Evolutionary conservation across 37 sponge, comb jelly and placozoan genomes (phyloP).

Genomic region (Halisarca cf. caerulea): DNA sequence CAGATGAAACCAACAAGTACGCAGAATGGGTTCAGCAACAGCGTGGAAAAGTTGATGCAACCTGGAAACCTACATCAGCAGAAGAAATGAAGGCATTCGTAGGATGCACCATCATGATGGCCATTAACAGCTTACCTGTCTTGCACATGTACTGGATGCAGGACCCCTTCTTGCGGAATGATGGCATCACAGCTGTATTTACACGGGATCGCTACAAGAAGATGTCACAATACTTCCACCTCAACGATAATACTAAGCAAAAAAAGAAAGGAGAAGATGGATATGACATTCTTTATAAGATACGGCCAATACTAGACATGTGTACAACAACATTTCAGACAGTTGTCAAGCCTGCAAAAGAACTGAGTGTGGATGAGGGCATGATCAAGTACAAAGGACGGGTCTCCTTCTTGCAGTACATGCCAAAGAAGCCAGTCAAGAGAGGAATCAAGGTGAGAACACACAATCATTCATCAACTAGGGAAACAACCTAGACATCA

Average conservation of each 20-base stretch:
- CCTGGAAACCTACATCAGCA: neutral
- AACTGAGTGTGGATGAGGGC: conserved; percentile 25
- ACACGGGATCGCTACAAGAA: neutral
- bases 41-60: neutral
- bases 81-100: neutral
- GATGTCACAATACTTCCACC: neutral
- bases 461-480: too few relatives aligned
- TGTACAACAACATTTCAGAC: neutral
- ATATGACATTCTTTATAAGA: conserved; percentile 24
- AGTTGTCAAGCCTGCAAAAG: neutral
- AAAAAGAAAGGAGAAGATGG: neutral
- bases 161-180: neutral
- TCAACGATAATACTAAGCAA: neutral
- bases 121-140: neutral
- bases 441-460: conserved; percentile 12
- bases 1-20: conserved; percentile 11
- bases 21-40: neutral
- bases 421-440: conserved; percentile 25
- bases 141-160: neutral
- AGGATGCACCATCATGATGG: conserved; percentile 13
- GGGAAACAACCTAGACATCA: too few relatives aligned
- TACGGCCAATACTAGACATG: neutral
- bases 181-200: neutral
- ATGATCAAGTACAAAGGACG: conserved; percentile 31
- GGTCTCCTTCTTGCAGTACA: neutral